Evolutionary conservation across 2,797 vertebrate genomes (phyloP).

Genomic region (Glossophaga mutica): DNA sequence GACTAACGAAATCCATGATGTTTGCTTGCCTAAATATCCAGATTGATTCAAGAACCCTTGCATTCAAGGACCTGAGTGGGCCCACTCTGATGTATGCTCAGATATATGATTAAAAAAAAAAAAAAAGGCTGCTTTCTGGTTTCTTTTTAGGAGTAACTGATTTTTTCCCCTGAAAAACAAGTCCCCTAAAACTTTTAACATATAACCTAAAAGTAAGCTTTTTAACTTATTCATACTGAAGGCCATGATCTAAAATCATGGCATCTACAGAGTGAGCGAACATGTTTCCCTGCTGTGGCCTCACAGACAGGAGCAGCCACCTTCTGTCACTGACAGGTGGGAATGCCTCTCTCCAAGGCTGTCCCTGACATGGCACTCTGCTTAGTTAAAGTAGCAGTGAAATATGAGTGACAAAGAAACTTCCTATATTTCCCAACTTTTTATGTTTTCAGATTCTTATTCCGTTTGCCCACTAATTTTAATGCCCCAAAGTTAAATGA

Average conservation of each 20-base stretch:
- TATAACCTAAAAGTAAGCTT: background rate
- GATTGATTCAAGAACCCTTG: background rate
- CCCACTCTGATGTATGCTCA: background rate
- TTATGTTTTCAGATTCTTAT: background rate
- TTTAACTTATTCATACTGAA: background rate
- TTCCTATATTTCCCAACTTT: background rate
- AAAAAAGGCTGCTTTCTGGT: background rate
- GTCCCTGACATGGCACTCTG: background rate
- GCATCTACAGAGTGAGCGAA: background rate
- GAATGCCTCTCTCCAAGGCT: background rate
- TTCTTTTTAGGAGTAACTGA: background rate
- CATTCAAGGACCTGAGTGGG: background rate
- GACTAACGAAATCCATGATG: background rate
- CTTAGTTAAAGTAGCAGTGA: background rate
- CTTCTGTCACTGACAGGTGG: background rate
- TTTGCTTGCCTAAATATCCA: background rate
- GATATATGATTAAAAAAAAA: background rate
- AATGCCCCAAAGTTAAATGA: constrained; percentile 1
- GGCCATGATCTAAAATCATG: background rate
- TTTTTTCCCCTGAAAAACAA: background rate
- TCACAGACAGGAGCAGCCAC: background rate
- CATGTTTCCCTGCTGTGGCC: background rate
- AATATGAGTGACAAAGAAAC: background rate
- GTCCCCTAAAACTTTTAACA: background rate
- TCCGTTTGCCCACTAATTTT: background rate